These are phyloP conservation scores for Musca vetustissima DNA, from an alignment of 1,140 invertebrate species.

Conservation along the genomic window DNA sequence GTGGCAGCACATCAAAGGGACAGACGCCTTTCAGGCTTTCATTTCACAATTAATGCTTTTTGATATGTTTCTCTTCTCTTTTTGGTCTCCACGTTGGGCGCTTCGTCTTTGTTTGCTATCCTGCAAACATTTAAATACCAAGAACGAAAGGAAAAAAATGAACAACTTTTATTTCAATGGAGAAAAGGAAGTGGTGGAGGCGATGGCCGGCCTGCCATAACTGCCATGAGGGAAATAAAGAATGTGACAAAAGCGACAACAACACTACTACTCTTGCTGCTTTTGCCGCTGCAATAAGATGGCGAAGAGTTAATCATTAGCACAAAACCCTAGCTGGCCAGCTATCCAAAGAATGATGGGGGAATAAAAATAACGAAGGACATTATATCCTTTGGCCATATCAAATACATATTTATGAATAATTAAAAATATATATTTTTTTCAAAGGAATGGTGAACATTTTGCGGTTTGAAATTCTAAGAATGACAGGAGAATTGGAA, in stretches of 20 bases:
- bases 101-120: too few relatives aligned
- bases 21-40: slow-evolving; percentile 10
- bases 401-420: slow-evolving; percentile 19
- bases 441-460: too few relatives aligned
- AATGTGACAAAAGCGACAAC: too few relatives aligned
- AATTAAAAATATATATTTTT: slow-evolving; percentile 10
- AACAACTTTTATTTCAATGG: too few relatives aligned
- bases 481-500: not conserved
- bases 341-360: too few relatives aligned
- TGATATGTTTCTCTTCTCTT: slow-evolving; percentile 6
- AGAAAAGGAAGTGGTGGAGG: not conserved
- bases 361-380: not conserved
- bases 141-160: too few relatives aligned
- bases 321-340: not conserved
- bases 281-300: not conserved
- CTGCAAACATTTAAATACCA: too few relatives aligned
- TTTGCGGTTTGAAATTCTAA: not conserved
- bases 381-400: slow-evolving; percentile 23
- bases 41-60: slow-evolving; percentile 18
- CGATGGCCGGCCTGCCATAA: too few relatives aligned
- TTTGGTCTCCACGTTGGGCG: too few relatives aligned
- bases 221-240: not conserved
- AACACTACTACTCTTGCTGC: too few relatives aligned
- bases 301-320: slow-evolving; percentile 22
- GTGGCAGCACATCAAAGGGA: slow-evolving; percentile 11